Conservation (phyloP, 2,113 vertebrate genomes). For the Albula glossodonta region DNA sequence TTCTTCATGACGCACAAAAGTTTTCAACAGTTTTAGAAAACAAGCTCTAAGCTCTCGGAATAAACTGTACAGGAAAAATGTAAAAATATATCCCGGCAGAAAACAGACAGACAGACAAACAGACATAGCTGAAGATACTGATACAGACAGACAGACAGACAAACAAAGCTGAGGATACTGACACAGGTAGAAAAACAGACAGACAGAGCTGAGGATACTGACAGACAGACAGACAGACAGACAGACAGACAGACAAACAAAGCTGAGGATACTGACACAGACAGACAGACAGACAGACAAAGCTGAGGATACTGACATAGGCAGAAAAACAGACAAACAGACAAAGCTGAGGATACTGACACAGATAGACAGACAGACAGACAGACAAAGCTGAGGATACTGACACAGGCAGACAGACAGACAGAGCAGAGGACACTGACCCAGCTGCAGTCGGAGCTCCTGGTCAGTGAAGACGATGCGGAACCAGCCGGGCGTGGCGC, state of each 20-base stretch:
- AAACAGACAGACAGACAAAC: background rate
- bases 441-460: slow-evolving; percentile 75
- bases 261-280: background rate
- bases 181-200: too few species aligned
- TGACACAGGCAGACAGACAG: background rate
- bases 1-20: too few species aligned
- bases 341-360: background rate
- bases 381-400: background rate
- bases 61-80: too few species aligned
- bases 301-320: too few species aligned
- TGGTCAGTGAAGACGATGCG: slow-evolving; percentile 86
- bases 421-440: slow-evolving; percentile 62
- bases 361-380: background rate
- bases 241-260: background rate
- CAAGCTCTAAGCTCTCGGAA: too few species aligned
- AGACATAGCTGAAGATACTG: background rate
- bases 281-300: background rate
- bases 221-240: background rate
- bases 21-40: too few species aligned
- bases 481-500: slow-evolving; percentile 91
- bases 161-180: background rate
- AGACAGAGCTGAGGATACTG: background rate
- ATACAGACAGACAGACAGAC: background rate
- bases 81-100: background rate
- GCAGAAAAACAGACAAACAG: background rate